Evolutionary conservation across 2,113 vertebrate species (phyloP).

Genomic region (Callipepla californica): DNA sequence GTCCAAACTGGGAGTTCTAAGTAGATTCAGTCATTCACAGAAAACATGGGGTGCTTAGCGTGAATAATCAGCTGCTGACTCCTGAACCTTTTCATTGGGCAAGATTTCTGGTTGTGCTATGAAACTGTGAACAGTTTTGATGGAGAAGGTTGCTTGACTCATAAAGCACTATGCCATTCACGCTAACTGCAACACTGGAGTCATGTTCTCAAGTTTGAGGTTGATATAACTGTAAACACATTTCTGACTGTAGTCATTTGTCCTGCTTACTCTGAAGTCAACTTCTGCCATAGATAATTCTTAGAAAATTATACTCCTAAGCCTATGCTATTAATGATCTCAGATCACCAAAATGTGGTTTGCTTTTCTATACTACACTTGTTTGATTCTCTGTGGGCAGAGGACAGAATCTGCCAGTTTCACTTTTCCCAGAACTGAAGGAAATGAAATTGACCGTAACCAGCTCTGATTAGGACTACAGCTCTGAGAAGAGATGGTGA

Average conservation of each 20-base stretch:
- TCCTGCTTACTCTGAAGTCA: not conserved
- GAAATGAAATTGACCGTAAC: not conserved
- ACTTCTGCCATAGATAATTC: not conserved
- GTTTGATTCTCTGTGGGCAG: not conserved
- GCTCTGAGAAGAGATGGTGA: not conserved
- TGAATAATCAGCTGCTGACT: not conserved
- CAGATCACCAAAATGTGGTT: not conserved
- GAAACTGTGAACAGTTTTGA: not conserved
- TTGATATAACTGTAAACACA: not conserved
- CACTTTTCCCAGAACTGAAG: not conserved
- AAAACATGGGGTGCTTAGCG: not conserved
- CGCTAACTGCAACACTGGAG: not conserved
- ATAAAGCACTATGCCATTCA: not conserved
- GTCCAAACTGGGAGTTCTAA: not conserved
- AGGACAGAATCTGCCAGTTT: not conserved
- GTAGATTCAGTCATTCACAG: conserved; percentile 7
- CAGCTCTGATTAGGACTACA: not conserved
- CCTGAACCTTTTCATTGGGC: not conserved
- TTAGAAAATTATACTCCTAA: not conserved
- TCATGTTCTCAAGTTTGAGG: no score
- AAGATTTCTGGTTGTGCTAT: not conserved
- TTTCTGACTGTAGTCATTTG: not conserved
- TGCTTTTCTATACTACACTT: not conserved
- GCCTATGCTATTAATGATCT: not conserved
- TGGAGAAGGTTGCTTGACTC: not conserved